phyloP scores from a whole-genome alignment of 2,113 vertebrate species.

The Jacana jacana region DNA sequence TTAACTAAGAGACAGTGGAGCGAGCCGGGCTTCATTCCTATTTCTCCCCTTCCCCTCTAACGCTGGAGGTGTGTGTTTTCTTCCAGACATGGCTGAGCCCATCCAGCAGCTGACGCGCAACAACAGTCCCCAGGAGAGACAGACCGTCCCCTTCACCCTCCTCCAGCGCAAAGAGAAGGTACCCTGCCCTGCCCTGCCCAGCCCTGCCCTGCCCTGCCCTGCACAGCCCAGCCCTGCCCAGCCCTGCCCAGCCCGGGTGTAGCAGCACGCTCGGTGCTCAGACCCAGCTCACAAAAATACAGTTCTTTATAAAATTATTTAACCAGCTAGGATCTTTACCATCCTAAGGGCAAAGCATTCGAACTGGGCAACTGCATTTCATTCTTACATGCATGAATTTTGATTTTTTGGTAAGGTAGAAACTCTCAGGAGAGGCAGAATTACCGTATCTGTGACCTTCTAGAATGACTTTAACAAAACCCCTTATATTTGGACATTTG shows the following conservation, averaged over 20 bases:
- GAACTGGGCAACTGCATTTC: no score
- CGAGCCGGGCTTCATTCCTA: accelerated
- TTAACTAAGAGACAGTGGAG: neutral
- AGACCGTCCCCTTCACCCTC: constrained; percentile 80
- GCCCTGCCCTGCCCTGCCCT: accelerated
- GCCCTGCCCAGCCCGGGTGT: accelerated
- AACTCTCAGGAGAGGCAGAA: neutral
- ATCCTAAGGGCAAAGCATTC: accelerated
- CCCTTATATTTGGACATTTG: neutral
- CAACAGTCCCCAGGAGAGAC: constrained; percentile 77
- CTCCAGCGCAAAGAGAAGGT: constrained; percentile 86
- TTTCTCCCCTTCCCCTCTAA: neutral
- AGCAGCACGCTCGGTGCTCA: accelerated
- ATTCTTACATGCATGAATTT: accelerated
- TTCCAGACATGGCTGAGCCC: constrained; percentile 88
- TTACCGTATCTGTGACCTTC: neutral
- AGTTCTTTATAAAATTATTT: accelerated
- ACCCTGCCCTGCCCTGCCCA: neutral
- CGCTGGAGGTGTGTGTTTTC: accelerated
- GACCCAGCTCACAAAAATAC: accelerated
- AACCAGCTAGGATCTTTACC: accelerated
- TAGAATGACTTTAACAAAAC: neutral
- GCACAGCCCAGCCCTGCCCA: accelerated
- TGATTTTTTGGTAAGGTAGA: neutral
- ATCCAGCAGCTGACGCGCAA: constrained; percentile 87